Conservation (phyloP, 2,113 vertebrate genomes). For the Hyperopisus bebe region DNA sequence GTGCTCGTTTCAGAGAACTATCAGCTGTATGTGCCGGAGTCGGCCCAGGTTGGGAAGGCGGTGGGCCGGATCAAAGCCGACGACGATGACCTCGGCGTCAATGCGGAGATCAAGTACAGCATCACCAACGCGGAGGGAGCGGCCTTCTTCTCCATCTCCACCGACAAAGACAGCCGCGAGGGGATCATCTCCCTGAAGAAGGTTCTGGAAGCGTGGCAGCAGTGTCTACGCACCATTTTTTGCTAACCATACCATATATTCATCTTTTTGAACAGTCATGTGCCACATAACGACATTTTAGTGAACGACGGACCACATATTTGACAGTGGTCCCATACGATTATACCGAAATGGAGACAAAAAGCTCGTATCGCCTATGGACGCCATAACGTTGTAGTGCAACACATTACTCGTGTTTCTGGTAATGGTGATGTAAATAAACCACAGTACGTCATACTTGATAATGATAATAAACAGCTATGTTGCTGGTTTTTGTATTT, state of each 20-base stretch:
- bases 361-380: neutral
- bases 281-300: neutral
- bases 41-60: slow-evolving; percentile 85
- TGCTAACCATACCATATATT: neutral
- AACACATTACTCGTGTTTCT: neutral
- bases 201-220: slow-evolving; percentile 52
- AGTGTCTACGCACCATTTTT: neutral
- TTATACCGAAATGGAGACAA: neutral
- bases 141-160: slow-evolving; percentile 80
- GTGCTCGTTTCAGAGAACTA: slow-evolving; percentile 70
- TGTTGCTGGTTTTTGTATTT: neutral
- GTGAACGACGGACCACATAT: neutral
- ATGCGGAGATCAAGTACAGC: slow-evolving; percentile 90
- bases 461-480: neutral
- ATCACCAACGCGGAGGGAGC: slow-evolving; percentile 86
- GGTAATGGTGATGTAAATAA: neutral
- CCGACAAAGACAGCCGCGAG: slow-evolving; percentile 85
- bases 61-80: slow-evolving; percentile 96
- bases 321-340: neutral
- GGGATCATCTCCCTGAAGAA: slow-evolving; percentile 87
- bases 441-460: neutral
- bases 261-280: neutral
- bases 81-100: slow-evolving; percentile 85
- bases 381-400: neutral
- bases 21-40: slow-evolving; percentile 91